Evolutionary conservation across 2,113 vertebrate species (phyloP).

Genomic region (Planiliza haematocheilus): DNA sequence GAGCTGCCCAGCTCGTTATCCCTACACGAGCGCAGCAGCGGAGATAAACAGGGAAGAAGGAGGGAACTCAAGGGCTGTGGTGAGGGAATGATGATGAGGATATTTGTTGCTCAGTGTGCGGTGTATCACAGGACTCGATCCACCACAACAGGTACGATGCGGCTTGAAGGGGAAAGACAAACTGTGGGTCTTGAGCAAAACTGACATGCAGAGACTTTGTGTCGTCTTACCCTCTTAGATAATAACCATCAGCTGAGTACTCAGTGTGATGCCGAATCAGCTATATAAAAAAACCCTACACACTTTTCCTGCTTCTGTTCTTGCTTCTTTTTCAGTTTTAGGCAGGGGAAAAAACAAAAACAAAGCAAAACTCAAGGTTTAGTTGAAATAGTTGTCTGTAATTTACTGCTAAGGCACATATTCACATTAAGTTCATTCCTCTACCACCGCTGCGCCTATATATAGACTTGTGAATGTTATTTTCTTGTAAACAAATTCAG

Average conservation of each 20-base stretch:
- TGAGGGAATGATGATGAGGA: not conserved
- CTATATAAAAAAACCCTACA: not conserved
- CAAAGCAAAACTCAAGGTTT: not conserved
- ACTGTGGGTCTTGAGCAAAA: slow-evolving; percentile 10
- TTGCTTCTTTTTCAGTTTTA: not conserved
- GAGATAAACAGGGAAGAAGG: slow-evolving; percentile 1
- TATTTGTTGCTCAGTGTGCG: slow-evolving; percentile 5
- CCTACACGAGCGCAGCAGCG: slow-evolving; percentile 14
- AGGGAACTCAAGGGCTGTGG: not conserved
- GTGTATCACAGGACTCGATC: slow-evolving; percentile 17
- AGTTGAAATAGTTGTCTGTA: not conserved
- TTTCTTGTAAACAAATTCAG: too few species aligned
- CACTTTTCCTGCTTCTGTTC: not conserved
- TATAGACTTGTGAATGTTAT: too few species aligned
- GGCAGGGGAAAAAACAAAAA: too few species aligned
- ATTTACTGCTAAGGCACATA: not conserved
- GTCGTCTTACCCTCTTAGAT: slow-evolving; percentile 20
- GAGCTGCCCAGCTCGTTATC: slow-evolving; percentile 23
- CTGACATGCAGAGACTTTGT: slow-evolving; percentile 22
- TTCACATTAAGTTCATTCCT: not conserved
- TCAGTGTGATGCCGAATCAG: slow-evolving; percentile 5
- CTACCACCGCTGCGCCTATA: too few species aligned
- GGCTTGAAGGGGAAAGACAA: slow-evolving; percentile 2
- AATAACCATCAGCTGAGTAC: slow-evolving; percentile 22
- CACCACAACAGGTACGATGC: slow-evolving; percentile 28